Base-by-base conservation (phyloP, 2,888 invertebrate genomes). In the Lasioglossum marginatum region DNA sequence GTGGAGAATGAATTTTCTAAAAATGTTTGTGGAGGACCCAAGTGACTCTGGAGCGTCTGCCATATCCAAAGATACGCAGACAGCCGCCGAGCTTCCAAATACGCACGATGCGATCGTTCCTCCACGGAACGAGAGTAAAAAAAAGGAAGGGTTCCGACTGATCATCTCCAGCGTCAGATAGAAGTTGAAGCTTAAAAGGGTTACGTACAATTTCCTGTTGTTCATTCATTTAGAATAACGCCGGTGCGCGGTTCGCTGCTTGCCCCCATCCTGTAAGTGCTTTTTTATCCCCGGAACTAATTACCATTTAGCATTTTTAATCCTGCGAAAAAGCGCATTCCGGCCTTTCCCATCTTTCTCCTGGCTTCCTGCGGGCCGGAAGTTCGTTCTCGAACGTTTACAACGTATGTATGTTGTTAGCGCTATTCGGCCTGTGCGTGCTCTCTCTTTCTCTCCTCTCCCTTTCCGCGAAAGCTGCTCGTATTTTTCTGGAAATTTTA, bases 241-340 rank as follows among this genome's bases (percentile, higher is more conserved):
- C 85, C 72, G 91, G 89, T 89, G 82, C 89, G 88, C 89, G 79
- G 89, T 88, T 87, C 88, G 86, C 91, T 88, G 82, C 88, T 90
- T 89, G 81, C 89, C 52, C 87, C 88, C 87, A 80, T 88, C 85
- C 89, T 89, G 91, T 92, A 93, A 94, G 93, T 93, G 93, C 92
- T 93, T 91, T 91, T 91, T 91, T 91, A 91, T 91, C 90, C 89
- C 92, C 92, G 92, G 93, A 94, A 93, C 94, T 94, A 94, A 94
- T 94, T 94, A 94, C 93, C 93, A 93, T 94, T 94, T 93, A 94
- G 93, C 94, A 94, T 94, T 94, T 94, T 94, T 94, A 94, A 94
- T 94, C 92, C 92, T 82, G 87, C 83, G 90, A 91, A 93, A 92
- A 92, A 92, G 92, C 91, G 90, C 88, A 91, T 89, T 89, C 88